Conservation (phyloP, 2,888 invertebrate species). For the Hermodice carunculata region DNA sequence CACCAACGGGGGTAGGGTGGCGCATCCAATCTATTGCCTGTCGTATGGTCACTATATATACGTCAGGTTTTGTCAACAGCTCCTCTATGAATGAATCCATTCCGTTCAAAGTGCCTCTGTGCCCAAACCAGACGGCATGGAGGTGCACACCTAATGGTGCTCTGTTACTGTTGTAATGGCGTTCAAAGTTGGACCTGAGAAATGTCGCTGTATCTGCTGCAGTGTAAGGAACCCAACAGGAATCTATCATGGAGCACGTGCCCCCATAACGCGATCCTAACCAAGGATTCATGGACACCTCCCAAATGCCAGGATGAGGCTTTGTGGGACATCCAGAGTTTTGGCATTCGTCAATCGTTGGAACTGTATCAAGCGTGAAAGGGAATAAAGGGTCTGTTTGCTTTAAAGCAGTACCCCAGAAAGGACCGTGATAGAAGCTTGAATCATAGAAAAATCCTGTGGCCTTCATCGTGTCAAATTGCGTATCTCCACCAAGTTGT, state of each 20-base stretch:
- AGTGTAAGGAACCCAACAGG: conserved; percentile 48
- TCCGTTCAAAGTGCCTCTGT: conserved; percentile 49
- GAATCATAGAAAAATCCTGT: conserved; percentile 94
- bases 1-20: conserved; percentile 48
- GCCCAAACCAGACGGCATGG: conserved; percentile 83
- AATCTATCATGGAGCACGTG: conserved; percentile 55
- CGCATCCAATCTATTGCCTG: conserved; percentile 58
- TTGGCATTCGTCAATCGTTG: conserved; percentile 29
- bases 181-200: conserved; percentile 81
- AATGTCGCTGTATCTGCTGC: conserved; percentile 67
- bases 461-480: conserved; percentile 94
- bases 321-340: conserved; percentile 28
- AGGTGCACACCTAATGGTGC: conserved; percentile 88
- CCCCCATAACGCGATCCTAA: conserved; percentile 45
- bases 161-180: conserved; percentile 75
- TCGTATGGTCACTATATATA: conserved; percentile 53
- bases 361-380: conserved; percentile 85
- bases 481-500: conserved; percentile 89
- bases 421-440: conserved; percentile 85
- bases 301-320: conserved; percentile 74
- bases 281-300: conserved; percentile 74
- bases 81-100: conserved; percentile 58
- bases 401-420: no score
- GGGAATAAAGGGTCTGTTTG: conserved; percentile 89
- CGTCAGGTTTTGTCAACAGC: conserved; percentile 56